Conservation (phyloP, 1,140 invertebrate genomes). For the Sycophila sp. region DNA sequence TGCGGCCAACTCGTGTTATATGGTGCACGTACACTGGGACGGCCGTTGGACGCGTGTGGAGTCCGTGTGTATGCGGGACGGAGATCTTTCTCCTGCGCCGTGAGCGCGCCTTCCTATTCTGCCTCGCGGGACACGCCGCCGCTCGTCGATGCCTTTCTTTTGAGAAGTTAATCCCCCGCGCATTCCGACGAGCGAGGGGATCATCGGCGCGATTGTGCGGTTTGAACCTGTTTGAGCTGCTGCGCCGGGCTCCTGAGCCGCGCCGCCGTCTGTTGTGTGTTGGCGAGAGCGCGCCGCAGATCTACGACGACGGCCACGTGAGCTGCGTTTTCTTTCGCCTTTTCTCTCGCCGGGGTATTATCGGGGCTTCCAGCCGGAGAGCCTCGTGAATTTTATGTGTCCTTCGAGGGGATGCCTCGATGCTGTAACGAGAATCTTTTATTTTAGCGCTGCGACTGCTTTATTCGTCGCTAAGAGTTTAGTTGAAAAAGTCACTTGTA, state of each 20-base stretch:
- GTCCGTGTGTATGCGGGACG: too few species aligned
- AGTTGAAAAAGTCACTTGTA: too few species aligned
- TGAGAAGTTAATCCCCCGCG: conserved; percentile 23
- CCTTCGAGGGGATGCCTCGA: neutral
- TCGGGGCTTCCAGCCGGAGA: neutral
- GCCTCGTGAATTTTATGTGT: neutral
- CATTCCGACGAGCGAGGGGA: neutral
- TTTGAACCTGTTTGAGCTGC: conserved; percentile 16
- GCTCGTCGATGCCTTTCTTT: neutral
- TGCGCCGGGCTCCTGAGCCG: neutral
- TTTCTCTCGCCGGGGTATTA: neutral
- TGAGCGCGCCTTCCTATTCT: conserved; percentile 1
- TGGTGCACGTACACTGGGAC: too few species aligned
- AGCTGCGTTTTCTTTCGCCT: too few species aligned
- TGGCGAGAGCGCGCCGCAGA: too few species aligned
- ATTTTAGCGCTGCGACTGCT: neutral
- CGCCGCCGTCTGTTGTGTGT: neutral
- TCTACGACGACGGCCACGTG: too few species aligned
- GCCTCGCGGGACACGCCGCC: neutral
- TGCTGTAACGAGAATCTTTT: neutral
- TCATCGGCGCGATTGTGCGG: conserved; percentile 14
- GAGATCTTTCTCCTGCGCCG: neutral
- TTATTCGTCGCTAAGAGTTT: too few species aligned
- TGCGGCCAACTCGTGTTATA: too few species aligned
- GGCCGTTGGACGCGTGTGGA: too few species aligned